phyloP scores from a whole-genome alignment of 2,797 vertebrate species.

The Toxotes lorentzi region DNA sequence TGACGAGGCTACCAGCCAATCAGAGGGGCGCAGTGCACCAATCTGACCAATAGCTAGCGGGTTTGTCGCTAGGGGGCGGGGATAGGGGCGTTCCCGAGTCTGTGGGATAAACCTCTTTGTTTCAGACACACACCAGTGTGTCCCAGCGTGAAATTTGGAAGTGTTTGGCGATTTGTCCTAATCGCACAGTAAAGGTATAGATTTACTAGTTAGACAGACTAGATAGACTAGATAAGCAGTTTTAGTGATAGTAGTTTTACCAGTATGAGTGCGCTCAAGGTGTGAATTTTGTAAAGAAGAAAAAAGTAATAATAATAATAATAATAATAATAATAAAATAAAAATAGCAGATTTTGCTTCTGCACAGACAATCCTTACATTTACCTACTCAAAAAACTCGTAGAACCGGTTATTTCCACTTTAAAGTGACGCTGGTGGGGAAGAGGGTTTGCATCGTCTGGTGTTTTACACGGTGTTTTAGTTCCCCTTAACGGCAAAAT shows the following conservation, averaged over 20 bases:
- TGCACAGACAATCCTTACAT: background rate
- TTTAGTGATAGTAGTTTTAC: background rate
- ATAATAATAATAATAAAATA: background rate
- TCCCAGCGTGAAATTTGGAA: background rate
- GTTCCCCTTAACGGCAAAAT: slow-evolving; percentile 50
- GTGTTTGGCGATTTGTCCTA: background rate
- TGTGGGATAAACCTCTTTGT: slow-evolving; percentile 83
- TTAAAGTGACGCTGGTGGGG: background rate
- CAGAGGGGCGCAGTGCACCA: slow-evolving; percentile 27
- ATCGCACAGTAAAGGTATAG: background rate
- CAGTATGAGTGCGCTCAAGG: background rate
- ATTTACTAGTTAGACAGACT: background rate
- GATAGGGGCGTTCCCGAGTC: slow-evolving; percentile 48
- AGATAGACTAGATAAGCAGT: too few relatives aligned
- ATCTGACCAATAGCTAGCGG: slow-evolving; percentile 56
- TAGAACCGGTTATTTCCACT: background rate
- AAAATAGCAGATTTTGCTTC: too few relatives aligned
- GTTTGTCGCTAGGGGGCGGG: slow-evolving; percentile 46
- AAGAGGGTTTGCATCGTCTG: background rate
- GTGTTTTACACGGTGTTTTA: slow-evolving; percentile 10
- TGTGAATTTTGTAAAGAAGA: background rate
- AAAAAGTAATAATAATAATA: background rate
- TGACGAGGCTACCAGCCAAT: slow-evolving; percentile 72
- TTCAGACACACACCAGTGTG: slow-evolving; percentile 73
- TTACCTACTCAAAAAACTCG: background rate